Percentiles rank a stretch among this genome's conserved stretches.
phyloP scores from a whole-genome alignment of 2,113 vertebrate species.

The Heteronetta atricapilla region DNA sequence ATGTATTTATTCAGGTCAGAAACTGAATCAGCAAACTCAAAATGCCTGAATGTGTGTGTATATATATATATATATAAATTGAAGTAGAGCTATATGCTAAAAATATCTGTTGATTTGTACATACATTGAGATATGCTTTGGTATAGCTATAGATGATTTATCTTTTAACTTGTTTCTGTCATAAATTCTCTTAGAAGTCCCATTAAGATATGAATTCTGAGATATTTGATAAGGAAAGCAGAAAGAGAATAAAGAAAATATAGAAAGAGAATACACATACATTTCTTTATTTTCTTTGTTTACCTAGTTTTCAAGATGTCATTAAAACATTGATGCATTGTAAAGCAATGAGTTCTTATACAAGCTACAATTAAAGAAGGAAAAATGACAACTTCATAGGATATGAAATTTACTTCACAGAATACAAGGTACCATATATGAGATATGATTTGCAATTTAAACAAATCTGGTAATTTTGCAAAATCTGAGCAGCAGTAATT shows the following conservation, averaged over 20 bases:
- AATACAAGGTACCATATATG: not conserved
- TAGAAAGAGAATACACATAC: not conserved
- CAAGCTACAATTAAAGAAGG: not conserved
- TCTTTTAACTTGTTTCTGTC: not conserved
- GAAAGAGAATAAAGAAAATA: not conserved
- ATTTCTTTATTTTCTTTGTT: not conserved
- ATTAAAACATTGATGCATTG: not conserved
- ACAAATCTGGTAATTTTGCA: not conserved
- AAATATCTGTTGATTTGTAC: slow-evolving; percentile 15
- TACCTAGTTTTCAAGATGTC: not conserved
- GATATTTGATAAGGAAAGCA: not conserved
- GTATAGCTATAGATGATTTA: not conserved
- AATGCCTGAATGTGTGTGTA: not conserved
- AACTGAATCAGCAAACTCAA: slow-evolving; percentile 35
- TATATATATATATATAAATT: too few relatives aligned
- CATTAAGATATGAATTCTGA: not conserved
- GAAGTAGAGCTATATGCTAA: not conserved
- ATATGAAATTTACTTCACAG: not conserved
- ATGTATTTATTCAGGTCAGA: slow-evolving; percentile 35
- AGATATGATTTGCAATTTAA: not conserved
- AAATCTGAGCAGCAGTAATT: not conserved
- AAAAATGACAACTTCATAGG: not conserved
- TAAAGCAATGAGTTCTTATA: not conserved
- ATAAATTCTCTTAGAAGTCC: not conserved
- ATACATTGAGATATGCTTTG: not conserved